Conservation (phyloP, 2,888 invertebrate species). For the Dinocampus coccinellae region DNA sequence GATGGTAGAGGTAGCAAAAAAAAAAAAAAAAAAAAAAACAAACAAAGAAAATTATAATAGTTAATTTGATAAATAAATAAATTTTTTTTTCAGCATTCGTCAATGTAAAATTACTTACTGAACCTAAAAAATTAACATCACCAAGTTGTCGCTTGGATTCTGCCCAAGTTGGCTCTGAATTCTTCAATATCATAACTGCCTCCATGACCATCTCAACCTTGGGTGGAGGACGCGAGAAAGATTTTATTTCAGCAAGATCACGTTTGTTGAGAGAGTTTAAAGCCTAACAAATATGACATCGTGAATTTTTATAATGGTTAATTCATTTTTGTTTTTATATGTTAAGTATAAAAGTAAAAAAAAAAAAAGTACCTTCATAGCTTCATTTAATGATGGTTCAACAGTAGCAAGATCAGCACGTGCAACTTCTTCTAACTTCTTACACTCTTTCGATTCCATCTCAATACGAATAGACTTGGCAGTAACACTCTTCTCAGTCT, state of each 20-base stretch:
- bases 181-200: constrained; percentile 86
- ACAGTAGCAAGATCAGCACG: constrained; percentile 87
- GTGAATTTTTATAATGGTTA: not conserved
- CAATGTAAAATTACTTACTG: constrained; percentile 53
- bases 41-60: no score
- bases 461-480: constrained; percentile 80
- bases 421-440: constrained; percentile 85
- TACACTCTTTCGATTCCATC: constrained; percentile 85
- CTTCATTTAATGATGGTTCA: constrained; percentile 89
- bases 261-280: constrained; percentile 86
- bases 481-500: constrained; percentile 80
- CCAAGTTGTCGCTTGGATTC: constrained; percentile 90
- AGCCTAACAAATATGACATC: constrained; percentile 70
- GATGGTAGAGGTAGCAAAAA: constrained; percentile 33
- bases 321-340: no score
- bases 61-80: not conserved
- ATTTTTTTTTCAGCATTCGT: not conserved
- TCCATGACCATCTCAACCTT: constrained; percentile 93
- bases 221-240: constrained; percentile 87
- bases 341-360: not conserved
- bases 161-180: constrained; percentile 87
- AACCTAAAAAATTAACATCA: constrained; percentile 82
- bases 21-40: not conserved
- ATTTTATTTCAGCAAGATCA: constrained; percentile 90
- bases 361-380: constrained; percentile 79